Evolutionary conservation across 2,888 invertebrate genomes (phyloP).

Genomic region (Plebejus anna): DNA sequence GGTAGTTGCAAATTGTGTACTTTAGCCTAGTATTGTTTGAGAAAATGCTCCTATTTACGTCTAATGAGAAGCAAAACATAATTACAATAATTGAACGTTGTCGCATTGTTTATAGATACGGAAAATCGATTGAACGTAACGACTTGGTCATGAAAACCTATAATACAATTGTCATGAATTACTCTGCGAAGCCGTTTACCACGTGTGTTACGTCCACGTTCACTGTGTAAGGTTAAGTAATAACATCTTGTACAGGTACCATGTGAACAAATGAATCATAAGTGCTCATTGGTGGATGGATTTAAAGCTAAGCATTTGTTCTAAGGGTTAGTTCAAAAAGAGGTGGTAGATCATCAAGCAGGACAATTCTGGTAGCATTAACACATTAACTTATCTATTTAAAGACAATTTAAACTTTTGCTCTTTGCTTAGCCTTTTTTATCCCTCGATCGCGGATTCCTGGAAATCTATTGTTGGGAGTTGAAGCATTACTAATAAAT

Average conservation of each 20-base stretch:
- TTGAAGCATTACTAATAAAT: too few relatives aligned
- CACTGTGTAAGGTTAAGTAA: neutral
- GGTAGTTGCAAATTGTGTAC: neutral
- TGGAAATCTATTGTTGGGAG: too few relatives aligned
- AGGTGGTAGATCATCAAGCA: too few relatives aligned
- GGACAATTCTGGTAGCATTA: too few relatives aligned
- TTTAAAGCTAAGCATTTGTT: too few relatives aligned
- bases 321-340: too few relatives aligned
- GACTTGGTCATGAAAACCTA: conserved; percentile 25
- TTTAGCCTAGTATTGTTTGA: neutral
- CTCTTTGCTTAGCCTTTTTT: too few relatives aligned
- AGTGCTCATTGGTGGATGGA: too few relatives aligned
- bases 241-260: neutral
- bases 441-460: too few relatives aligned
- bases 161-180: conserved; percentile 24
- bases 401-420: too few relatives aligned
- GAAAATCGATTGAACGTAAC: conserved; percentile 20
- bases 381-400: too few relatives aligned
- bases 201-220: neutral
- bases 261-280: neutral
- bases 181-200: conserved; percentile 12
- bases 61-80: neutral
- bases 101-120: neutral
- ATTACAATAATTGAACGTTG: neutral
- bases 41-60: neutral